These are phyloP conservation scores for Thunnus maccoyii DNA, from an alignment of 2,113 vertebrate genomes.

Conservation along the genomic window DNA sequence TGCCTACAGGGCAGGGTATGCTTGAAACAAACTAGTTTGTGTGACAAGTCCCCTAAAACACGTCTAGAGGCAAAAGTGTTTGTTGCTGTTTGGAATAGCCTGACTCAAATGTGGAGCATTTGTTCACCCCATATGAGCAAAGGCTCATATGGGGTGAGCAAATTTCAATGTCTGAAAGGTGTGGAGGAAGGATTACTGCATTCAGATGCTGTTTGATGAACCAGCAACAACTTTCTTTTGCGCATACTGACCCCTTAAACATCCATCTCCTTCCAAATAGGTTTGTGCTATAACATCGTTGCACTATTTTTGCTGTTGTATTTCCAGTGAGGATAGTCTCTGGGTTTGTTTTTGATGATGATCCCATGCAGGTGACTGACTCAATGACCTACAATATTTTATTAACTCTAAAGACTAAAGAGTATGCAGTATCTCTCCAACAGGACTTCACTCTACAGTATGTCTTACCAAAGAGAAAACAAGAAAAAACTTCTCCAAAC, in stretches of 20 bases:
- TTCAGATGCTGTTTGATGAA: neutral
- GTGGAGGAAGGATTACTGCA: neutral
- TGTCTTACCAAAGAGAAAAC: slow-evolving; percentile 21
- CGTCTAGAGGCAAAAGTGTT: too few relatives aligned
- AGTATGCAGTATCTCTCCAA: neutral
- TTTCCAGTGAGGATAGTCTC: too few relatives aligned
- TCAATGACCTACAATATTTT: slow-evolving; percentile 6
- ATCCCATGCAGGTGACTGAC: slow-evolving; percentile 3
- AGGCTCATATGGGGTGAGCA: too few relatives aligned
- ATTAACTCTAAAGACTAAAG: slow-evolving; percentile 10
- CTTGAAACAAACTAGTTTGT: too few relatives aligned
- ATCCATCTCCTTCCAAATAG: neutral
- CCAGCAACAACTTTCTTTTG: neutral
- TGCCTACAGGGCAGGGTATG: too few relatives aligned
- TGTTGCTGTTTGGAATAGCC: too few relatives aligned
- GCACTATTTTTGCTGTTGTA: neutral
- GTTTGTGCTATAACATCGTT: neutral
- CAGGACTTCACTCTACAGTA: slow-evolving; percentile 17
- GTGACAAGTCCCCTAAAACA: too few relatives aligned
- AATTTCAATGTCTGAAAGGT: neutral
- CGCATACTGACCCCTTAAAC: neutral
- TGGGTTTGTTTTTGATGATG: neutral
- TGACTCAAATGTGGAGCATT: too few relatives aligned
- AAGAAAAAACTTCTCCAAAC: slow-evolving; percentile 38
- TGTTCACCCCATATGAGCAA: too few relatives aligned